phyloP scores from a whole-genome alignment of 2,797 vertebrate genomes.

The Petrocephalus sullivani region DNA sequence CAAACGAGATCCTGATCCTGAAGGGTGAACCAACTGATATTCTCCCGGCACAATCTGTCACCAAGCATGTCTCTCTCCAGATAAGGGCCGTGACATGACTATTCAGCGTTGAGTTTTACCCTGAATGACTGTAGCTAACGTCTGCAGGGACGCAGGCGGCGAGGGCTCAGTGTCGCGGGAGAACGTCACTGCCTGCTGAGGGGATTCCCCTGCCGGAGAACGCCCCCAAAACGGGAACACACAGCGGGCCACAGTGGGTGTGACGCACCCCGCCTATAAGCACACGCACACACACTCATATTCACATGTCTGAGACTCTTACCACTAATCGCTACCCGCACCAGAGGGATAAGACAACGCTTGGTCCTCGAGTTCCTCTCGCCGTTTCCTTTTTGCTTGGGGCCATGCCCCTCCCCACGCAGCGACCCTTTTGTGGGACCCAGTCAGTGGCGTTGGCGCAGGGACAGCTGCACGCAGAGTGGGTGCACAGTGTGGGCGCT shows the following conservation, averaged over 20 bases:
- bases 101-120: not conserved
- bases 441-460: not conserved
- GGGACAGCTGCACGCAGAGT: not conserved
- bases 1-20: constrained; percentile 30
- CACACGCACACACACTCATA: constrained; percentile 18
- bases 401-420: not conserved
- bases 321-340: not conserved
- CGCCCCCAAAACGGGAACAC: not conserved
- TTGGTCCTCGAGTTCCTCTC: constrained; percentile 21
- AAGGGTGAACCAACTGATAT: not conserved
- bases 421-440: not conserved
- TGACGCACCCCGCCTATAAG: not conserved
- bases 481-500: not conserved
- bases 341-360: constrained; percentile 19
- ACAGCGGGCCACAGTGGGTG: not conserved
- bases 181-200: not conserved
- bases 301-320: constrained; percentile 24
- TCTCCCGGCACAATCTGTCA: not conserved
- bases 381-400: constrained; percentile 38
- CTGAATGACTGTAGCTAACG: not conserved
- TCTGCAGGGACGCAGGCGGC: not conserved
- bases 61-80: not conserved
- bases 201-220: not conserved
- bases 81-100: not conserved
- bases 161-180: not conserved